A percentile compares a stretch with the other conserved stretches of the same genome.
phyloP scores from a whole-genome alignment of 2,797 vertebrate genomes.

The Botia almorhae region DNA sequence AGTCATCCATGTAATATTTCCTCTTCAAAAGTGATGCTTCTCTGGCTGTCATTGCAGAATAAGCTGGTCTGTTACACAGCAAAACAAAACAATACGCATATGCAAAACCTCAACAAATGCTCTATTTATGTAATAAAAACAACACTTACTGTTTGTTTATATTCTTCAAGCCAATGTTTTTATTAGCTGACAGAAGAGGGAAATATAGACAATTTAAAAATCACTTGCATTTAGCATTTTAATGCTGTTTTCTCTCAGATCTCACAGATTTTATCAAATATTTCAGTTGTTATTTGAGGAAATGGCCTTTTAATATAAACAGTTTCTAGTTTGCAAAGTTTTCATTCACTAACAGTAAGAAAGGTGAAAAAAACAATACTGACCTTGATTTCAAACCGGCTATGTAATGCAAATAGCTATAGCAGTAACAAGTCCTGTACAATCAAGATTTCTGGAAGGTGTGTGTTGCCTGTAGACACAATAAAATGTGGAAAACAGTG shows the following conservation, averaged over 20 bases:
- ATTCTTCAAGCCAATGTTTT: neutral
- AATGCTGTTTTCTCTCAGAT: neutral
- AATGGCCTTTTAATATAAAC: neutral
- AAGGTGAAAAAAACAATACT: conserved; percentile 2
- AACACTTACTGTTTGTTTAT: neutral
- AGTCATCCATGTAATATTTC: neutral
- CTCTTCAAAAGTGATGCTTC: neutral
- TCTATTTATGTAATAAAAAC: neutral
- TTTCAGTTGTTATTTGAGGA: neutral
- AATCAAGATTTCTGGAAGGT: neutral
- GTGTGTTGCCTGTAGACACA: neutral
- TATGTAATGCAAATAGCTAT: neutral
- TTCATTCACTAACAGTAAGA: neutral
- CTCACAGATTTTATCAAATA: neutral
- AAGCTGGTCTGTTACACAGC: neutral
- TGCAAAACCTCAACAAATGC: neutral
- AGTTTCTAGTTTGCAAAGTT: conserved; percentile 3
- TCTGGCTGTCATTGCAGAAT: neutral
- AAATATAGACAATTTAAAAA: neutral
- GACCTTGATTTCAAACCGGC: neutral
- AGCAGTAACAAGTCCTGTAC: neutral
- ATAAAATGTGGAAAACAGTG: conserved; percentile 52
- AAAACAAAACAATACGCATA: neutral
- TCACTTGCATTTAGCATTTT: neutral
- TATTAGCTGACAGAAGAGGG: neutral